Percentiles rank a stretch among this genome's conserved stretches.
Conservation (phyloP, 2,888 invertebrate species). For the Trachelus stipa region DNA sequence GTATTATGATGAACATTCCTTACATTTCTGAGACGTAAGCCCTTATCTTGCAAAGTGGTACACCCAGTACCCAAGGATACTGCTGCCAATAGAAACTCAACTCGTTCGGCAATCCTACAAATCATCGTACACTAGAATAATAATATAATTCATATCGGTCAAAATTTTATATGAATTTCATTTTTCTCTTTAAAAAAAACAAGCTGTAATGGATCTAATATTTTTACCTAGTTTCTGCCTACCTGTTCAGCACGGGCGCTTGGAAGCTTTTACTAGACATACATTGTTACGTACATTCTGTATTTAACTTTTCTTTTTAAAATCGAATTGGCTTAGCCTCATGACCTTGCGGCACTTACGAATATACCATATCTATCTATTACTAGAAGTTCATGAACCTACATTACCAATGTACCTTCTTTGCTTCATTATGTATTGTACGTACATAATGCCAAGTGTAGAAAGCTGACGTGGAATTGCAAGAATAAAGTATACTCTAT, state of each 20-base stretch:
- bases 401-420: no score
- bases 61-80: constrained; percentile 87
- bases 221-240: no score
- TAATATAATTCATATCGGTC: not conserved
- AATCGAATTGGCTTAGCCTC: not conserved
- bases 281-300: not conserved
- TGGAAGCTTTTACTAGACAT: no score
- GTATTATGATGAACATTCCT: constrained; percentile 61
- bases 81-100: constrained; percentile 88
- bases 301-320: not conserved
- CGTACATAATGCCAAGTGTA: no score
- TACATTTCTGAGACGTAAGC: constrained; percentile 89
- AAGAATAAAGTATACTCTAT: no score
- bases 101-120: constrained; percentile 87
- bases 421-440: no score
- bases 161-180: not conserved
- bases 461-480: no score
- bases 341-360: not conserved
- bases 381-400: no score
- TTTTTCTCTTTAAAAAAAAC: not conserved
- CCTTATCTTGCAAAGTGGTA: constrained; percentile 83
- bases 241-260: no score
- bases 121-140: constrained; percentile 23
- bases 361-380: no score
- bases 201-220: not conserved